Conservation (phyloP, 2,888 invertebrate species). For the Cinara cedri region DNA sequence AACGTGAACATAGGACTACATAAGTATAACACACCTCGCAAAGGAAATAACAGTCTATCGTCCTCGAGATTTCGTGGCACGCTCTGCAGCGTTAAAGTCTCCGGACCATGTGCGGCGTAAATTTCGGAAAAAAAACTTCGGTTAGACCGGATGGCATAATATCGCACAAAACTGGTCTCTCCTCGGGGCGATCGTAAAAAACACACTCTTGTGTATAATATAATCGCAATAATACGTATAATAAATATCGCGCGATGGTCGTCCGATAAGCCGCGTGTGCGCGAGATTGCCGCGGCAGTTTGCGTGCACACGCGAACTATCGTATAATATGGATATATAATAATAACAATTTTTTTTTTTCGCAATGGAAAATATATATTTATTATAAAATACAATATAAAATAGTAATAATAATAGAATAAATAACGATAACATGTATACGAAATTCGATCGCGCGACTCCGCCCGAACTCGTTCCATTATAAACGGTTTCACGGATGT, state of each 20-base stretch:
- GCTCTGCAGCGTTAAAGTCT: constrained; percentile 22
- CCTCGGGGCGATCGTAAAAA: constrained; percentile 7
- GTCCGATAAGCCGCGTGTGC: constrained; percentile 18
- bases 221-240: constrained; percentile 4
- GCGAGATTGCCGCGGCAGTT: constrained; percentile 7
- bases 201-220: neutral
- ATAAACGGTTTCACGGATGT: no score
- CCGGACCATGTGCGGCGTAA: constrained; percentile 1
- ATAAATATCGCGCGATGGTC: constrained; percentile 11
- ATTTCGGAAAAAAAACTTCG: constrained; percentile 26
- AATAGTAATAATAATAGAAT: constrained; percentile 9
- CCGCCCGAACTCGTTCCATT: constrained; percentile 38
- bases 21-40: no score
- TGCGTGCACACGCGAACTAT: constrained; percentile 22
- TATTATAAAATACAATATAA: neutral
- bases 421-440: constrained; percentile 26
- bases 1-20: no score
- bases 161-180: constrained; percentile 35
- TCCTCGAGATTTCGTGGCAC: no score
- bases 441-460: constrained; percentile 34
- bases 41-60: no score
- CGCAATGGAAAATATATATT: neutral
- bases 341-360: no score
- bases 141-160: constrained; percentile 21
- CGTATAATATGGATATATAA: neutral